Percentiles rank a stretch among this genome's conserved stretches.
phyloP scores from a whole-genome alignment of 2,113 vertebrate genomes.

The Salvelinus sp. region DNA sequence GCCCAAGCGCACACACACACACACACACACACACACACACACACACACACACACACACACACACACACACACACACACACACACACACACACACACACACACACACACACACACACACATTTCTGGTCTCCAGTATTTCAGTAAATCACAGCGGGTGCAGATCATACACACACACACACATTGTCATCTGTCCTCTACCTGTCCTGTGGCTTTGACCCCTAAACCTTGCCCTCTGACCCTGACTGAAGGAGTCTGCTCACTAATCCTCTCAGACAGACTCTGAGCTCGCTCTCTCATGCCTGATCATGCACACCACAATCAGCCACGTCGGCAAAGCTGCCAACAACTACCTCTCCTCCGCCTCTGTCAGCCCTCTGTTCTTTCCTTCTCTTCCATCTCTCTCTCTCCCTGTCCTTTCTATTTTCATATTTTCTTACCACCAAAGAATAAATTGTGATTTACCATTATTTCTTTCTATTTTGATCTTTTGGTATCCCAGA shows the following conservation, averaged over 20 bases:
- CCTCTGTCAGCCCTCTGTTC: neutral
- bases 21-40: neutral
- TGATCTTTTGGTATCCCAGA: too few relatives aligned
- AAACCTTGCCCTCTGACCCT: neutral
- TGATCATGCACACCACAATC: slow-evolving; percentile 1
- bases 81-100: neutral
- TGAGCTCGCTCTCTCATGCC: slow-evolving; percentile 6
- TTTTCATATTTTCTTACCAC: too few relatives aligned
- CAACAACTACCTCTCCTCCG: neutral
- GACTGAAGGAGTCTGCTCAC: slow-evolving; percentile 1
- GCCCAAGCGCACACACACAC: neutral
- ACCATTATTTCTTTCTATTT: too few relatives aligned
- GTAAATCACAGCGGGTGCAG: too few relatives aligned
- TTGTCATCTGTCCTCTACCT: neutral
- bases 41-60: neutral
- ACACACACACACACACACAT: neutral
- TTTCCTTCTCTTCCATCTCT: neutral
- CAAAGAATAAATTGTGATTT: too few relatives aligned
- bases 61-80: neutral
- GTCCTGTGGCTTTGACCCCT: neutral
- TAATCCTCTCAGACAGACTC: slow-evolving; percentile 11
- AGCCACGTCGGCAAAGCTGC: slow-evolving; percentile 9
- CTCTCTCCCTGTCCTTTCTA: neutral
- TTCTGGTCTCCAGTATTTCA: too few relatives aligned
- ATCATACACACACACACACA: slow-evolving; percentile 1